Conservation (phyloP, 2,888 invertebrate genomes). For the Lamproptera curius region DNA sequence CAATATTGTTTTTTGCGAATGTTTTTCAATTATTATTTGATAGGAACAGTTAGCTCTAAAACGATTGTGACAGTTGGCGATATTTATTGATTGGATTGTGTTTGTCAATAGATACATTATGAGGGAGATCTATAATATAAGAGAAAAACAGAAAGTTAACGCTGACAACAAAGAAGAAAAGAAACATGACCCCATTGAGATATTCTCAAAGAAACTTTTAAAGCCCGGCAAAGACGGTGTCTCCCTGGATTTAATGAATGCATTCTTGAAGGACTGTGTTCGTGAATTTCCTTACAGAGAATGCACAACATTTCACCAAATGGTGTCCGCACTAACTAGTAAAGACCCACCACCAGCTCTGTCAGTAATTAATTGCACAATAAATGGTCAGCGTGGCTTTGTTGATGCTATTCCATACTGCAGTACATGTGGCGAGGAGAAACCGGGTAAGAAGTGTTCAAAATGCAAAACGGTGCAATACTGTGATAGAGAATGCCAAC, state of each 20-base stretch:
- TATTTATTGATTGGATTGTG: too few relatives aligned
- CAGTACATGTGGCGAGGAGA: conserved; percentile 92
- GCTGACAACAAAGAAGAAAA: conserved; percentile 70
- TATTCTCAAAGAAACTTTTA: conserved; percentile 85
- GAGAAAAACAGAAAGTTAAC: conserved; percentile 80
- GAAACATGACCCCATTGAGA: conserved; percentile 83
- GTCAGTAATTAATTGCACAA: conserved; percentile 85
- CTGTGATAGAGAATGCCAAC: conserved; percentile 96
- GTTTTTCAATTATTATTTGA: too few relatives aligned
- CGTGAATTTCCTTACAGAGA: conserved; percentile 95
- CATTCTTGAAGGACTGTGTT: conserved; percentile 90
- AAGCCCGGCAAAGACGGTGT: conserved; percentile 86
- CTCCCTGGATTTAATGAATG: conserved; percentile 81
- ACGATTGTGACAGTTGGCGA: too few relatives aligned
- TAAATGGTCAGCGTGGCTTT: conserved; percentile 93
- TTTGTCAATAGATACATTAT: too few relatives aligned
- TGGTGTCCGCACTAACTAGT: conserved; percentile 86
- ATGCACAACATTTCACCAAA: conserved; percentile 92
- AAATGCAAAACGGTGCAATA: conserved; percentile 96
- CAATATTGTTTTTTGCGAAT: too few relatives aligned
- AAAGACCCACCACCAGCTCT: conserved; percentile 85
- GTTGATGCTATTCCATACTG: conserved; percentile 83
- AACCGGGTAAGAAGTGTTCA: conserved; percentile 94
- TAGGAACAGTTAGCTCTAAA: too few relatives aligned
- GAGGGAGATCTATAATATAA: conserved; percentile 83